phyloP scores from a whole-genome alignment of 2,113 vertebrate genomes.

The Engystomops pustulosus region DNA sequence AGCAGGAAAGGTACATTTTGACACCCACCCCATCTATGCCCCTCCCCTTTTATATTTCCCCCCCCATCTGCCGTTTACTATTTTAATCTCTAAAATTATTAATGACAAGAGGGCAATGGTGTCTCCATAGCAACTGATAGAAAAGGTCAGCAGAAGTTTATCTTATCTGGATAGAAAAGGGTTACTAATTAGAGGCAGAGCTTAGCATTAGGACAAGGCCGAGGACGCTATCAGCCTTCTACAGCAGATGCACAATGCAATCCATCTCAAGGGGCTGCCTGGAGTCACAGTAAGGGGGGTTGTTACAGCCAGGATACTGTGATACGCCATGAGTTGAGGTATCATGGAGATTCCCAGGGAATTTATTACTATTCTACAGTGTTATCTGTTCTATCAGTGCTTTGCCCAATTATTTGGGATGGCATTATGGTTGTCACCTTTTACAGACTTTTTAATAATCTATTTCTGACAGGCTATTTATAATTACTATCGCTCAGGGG shows the following conservation, averaged over 20 bases:
- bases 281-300: neutral
- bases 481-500: too few relatives aligned
- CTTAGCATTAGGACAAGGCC: conserved; percentile 72
- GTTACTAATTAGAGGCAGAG: conserved; percentile 86
- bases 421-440: too few relatives aligned
- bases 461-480: too few relatives aligned
- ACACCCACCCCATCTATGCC: too few relatives aligned
- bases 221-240: conserved; percentile 76
- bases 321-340: neutral
- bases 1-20: neutral
- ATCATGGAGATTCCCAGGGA: neutral
- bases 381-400: neutral
- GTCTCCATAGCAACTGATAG: conserved; percentile 77
- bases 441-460: too few relatives aligned
- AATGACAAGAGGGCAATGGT: conserved; percentile 63
- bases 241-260: conserved; percentile 78
- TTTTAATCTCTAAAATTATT: conserved; percentile 85
- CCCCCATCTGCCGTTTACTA: conserved; percentile 70
- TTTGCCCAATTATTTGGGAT: too few relatives aligned
- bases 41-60: neutral
- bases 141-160: conserved; percentile 83
- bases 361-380: neutral
- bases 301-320: neutral
- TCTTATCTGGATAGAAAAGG: conserved; percentile 84
- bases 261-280: conserved; percentile 70